phyloP scores from a whole-genome alignment of 2,888 invertebrate species.

The Sycophila texana region DNA sequence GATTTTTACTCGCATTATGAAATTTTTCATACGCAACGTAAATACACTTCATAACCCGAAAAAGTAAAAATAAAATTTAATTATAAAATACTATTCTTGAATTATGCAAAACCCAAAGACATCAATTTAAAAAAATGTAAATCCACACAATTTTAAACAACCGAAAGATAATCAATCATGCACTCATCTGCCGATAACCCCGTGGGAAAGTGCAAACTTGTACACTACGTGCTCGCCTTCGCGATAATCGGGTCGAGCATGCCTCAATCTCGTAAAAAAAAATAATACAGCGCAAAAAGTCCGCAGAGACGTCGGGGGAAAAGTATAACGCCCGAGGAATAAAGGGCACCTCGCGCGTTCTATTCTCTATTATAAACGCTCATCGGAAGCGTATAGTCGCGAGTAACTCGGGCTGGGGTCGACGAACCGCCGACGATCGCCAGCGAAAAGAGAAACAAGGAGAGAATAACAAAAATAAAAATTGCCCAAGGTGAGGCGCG shows the following conservation, averaged over 20 bases:
- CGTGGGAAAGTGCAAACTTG: conserved; percentile 11
- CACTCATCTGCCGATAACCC: background rate
- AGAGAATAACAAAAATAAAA: conserved; percentile 43
- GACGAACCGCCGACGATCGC: conserved; percentile 22
- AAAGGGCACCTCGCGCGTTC: background rate
- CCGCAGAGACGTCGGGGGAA: background rate
- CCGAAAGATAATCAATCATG: background rate
- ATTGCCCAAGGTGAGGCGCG: conserved; percentile 31
- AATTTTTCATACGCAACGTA: too few species aligned
- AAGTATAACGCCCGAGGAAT: background rate
- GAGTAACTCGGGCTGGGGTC: conserved; percentile 1
- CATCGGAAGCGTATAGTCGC: background rate
- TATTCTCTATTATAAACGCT: conserved; percentile 26
- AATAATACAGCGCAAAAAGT: too few species aligned
- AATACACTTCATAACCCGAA: too few species aligned
- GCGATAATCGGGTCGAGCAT: background rate
- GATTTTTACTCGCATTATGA: too few species aligned
- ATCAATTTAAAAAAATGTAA: too few species aligned
- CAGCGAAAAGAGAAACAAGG: background rate
- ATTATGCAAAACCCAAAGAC: too few species aligned
- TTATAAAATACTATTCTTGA: too few species aligned
- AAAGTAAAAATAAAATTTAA: too few species aligned
- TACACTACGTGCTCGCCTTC: too few species aligned
- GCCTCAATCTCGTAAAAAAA: background rate
- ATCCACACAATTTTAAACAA: too few species aligned